Conservation (phyloP, 2,888 invertebrate genomes). For the Ephialtes manifestator region DNA sequence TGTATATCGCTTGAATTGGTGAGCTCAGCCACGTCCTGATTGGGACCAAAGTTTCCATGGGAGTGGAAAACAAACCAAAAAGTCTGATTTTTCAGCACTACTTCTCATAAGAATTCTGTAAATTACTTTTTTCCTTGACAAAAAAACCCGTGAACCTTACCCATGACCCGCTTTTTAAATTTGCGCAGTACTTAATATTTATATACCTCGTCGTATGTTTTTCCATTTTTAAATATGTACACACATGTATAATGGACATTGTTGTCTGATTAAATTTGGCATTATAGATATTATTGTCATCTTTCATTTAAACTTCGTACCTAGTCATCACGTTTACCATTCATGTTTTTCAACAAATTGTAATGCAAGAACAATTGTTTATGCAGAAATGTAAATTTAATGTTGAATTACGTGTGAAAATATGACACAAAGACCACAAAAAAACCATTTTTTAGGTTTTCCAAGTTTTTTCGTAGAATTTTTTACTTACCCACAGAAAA, state of each 20-base stretch:
- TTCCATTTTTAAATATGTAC: conserved; percentile 49
- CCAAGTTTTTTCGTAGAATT: too few relatives aligned
- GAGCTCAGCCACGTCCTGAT: conserved; percentile 63
- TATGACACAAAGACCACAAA: too few relatives aligned
- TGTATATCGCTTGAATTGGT: conserved; percentile 42
- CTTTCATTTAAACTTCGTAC: neutral
- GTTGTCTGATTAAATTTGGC: conserved; percentile 49
- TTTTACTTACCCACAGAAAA: too few relatives aligned
- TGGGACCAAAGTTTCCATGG: conserved; percentile 79
- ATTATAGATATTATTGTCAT: conserved; percentile 13
- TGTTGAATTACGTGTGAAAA: too few relatives aligned
- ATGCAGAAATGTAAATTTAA: too few relatives aligned
- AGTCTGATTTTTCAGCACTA: conserved; percentile 79
- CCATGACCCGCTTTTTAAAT: conserved; percentile 29
- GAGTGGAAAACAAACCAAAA: conserved; percentile 75
- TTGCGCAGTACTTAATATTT: conserved; percentile 65
- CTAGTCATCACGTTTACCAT: neutral
- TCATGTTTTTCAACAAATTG: too few relatives aligned
- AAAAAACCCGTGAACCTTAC: neutral
- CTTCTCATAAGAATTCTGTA: conserved; percentile 59
- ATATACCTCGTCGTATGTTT: conserved; percentile 54
- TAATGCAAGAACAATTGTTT: too few relatives aligned
- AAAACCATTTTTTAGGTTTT: too few relatives aligned
- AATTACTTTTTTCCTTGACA: conserved; percentile 26
- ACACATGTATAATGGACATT: conserved; percentile 38